Evolutionary conservation across 1,140 invertebrate species (phyloP).

Genomic region (Drosophila neocordata): DNA sequence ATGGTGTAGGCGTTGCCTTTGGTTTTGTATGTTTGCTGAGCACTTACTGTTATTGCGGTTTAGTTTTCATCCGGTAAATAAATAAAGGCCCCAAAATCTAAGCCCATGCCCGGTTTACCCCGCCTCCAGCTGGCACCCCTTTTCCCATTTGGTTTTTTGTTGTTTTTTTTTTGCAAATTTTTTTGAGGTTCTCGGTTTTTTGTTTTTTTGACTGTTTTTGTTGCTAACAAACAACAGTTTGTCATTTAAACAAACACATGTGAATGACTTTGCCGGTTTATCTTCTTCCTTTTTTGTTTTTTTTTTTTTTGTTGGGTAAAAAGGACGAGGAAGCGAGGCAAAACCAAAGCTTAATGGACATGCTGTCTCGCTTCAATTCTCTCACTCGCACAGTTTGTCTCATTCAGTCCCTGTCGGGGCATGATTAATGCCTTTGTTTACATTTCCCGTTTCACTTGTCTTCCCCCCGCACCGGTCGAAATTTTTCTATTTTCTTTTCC

Average conservation of each 20-base stretch:
- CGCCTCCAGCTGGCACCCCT: not conserved
- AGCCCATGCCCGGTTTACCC: not conserved
- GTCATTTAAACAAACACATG: slow-evolving; percentile 63
- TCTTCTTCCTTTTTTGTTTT: slow-evolving; percentile 23
- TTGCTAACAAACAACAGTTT: slow-evolving; percentile 59
- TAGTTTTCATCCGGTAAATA: slow-evolving; percentile 70
- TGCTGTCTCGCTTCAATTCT: slow-evolving; percentile 24
- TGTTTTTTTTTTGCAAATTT: slow-evolving; percentile 38
- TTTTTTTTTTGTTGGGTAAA: not conserved
- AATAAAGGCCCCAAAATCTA: slow-evolving; percentile 42
- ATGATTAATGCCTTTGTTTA: slow-evolving; percentile 80
- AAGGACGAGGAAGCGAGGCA: not conserved
- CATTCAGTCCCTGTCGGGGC: slow-evolving; percentile 57
- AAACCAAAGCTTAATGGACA: slow-evolving; percentile 11
- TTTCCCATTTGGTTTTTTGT: slow-evolving; percentile 35
- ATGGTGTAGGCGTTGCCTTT: slow-evolving; percentile 1
- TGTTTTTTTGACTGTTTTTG: slow-evolving; percentile 35
- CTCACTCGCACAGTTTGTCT: slow-evolving; percentile 4
- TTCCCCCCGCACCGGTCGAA: not conserved
- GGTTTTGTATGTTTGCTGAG: slow-evolving; percentile 59
- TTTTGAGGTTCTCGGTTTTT: slow-evolving; percentile 3
- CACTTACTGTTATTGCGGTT: slow-evolving; percentile 79
- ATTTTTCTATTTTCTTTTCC: slow-evolving; percentile 38
- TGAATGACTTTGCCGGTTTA: slow-evolving; percentile 58
- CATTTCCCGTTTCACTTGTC: slow-evolving; percentile 61